These are phyloP conservation scores for Tricholauxania praeusta DNA, from an alignment of 2,888 invertebrate genomes.

Conservation along the genomic window DNA sequence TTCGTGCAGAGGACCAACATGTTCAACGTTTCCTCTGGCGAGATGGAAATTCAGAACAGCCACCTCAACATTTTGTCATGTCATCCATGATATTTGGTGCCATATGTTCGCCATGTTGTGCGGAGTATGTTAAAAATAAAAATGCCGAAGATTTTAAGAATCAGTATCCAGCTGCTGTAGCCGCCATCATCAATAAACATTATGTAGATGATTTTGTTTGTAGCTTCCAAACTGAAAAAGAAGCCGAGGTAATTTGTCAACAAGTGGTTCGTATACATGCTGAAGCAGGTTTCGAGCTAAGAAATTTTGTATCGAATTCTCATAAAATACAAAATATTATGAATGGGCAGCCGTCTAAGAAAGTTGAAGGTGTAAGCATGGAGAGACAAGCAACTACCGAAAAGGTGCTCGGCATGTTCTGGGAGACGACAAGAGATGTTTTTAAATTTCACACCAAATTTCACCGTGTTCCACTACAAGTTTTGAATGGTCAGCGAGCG, in stretches of 20 bases:
- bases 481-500: conserved; percentile 4
- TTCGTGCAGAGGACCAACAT: no score
- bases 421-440: conserved; percentile 28
- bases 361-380: conserved; percentile 5
- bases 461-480: neutral
- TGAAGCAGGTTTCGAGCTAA: conserved; percentile 31
- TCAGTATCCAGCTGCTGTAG: conserved; percentile 24
- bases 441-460: conserved; percentile 33
- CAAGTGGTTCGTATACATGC: neutral
- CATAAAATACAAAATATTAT: no score
- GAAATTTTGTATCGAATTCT: conserved; percentile 36
- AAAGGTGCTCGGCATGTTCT: conserved; percentile 42
- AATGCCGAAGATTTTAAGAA: conserved; percentile 34
- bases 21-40: no score
- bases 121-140: conserved; percentile 22
- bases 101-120: conserved; percentile 33
- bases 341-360: no score
- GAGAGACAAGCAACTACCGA: conserved; percentile 19
- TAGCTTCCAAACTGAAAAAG: conserved; percentile 30
- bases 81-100: conserved; percentile 35
- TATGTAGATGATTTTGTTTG: conserved; percentile 36
- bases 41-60: no score
- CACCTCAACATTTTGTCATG: no score
- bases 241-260: conserved; percentile 25
- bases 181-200: conserved; percentile 30